Evolutionary conservation across 2,113 vertebrate genomes (phyloP).

Genomic region (Mirza zaza): DNA sequence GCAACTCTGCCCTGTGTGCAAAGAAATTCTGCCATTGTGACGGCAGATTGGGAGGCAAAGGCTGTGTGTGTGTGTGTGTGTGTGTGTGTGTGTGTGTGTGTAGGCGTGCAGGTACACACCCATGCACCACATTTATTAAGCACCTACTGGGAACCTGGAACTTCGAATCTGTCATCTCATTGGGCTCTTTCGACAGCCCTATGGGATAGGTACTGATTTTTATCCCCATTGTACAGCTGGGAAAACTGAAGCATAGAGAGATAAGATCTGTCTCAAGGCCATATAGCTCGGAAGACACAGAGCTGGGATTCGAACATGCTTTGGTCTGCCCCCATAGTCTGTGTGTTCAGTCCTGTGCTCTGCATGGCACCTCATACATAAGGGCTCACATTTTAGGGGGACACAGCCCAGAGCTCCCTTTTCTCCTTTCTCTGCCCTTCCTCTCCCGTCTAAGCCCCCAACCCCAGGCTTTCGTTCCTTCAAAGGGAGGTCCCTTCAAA

Average conservation of each 20-base stretch:
- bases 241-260: not conserved
- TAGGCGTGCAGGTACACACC: too few relatives aligned
- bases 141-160: not conserved
- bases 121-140: not conserved
- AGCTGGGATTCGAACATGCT: not conserved
- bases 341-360: not conserved
- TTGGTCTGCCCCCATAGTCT: not conserved
- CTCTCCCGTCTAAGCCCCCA: not conserved
- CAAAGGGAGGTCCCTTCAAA: not conserved
- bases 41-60: not conserved
- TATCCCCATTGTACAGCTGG: not conserved
- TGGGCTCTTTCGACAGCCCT: not conserved
- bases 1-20: not conserved
- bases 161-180: not conserved
- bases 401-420: not conserved
- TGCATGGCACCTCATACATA: not conserved
- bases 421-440: not conserved
- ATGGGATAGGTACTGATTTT: not conserved
- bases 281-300: not conserved
- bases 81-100: too few relatives aligned
- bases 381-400: not conserved
- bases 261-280: not conserved
- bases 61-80: accelerated
- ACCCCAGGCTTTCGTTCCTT: not conserved
- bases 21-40: not conserved